phyloP scores from a whole-genome alignment of 2,888 invertebrate species.

The Neoaliturus tenellus region DNA sequence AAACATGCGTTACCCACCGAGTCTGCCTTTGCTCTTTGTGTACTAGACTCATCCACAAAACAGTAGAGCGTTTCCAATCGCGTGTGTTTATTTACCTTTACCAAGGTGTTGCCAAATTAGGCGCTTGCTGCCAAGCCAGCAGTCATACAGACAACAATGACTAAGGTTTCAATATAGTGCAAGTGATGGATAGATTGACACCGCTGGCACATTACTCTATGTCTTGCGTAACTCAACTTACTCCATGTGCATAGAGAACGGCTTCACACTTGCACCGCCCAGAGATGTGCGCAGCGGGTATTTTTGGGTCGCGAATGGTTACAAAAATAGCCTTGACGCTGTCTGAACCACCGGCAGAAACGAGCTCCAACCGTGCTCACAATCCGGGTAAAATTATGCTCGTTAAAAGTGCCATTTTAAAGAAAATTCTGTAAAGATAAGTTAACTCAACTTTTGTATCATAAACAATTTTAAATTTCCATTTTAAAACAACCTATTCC shows the following conservation, averaged over 20 bases:
- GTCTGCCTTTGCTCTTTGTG: too few species aligned
- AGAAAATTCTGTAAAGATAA: not conserved
- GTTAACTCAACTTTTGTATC: too few species aligned
- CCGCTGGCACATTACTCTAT: not conserved
- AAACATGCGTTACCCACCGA: too few species aligned
- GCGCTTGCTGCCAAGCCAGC: not conserved
- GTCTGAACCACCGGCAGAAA: not conserved
- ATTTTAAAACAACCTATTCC: too few species aligned
- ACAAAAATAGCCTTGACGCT: slow-evolving; percentile 2
- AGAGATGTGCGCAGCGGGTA: not conserved
- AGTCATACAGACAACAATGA: not conserved
- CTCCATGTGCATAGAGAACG: not conserved
- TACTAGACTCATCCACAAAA: too few species aligned
- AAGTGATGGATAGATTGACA: not conserved
- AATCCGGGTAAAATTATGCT: not conserved
- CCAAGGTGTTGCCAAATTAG: not conserved
- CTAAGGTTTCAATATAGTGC: not conserved
- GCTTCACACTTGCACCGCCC: not conserved
- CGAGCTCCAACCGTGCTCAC: not conserved
- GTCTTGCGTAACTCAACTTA: not conserved
- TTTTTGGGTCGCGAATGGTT: not conserved
- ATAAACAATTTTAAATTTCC: too few species aligned
- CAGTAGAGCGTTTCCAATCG: not conserved
- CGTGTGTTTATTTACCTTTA: not conserved
- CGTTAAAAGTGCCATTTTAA: too few species aligned